These are phyloP conservation scores for Tychaedon coryphoeus DNA, from an alignment of 2,113 vertebrate genomes.

Conservation along the genomic window DNA sequence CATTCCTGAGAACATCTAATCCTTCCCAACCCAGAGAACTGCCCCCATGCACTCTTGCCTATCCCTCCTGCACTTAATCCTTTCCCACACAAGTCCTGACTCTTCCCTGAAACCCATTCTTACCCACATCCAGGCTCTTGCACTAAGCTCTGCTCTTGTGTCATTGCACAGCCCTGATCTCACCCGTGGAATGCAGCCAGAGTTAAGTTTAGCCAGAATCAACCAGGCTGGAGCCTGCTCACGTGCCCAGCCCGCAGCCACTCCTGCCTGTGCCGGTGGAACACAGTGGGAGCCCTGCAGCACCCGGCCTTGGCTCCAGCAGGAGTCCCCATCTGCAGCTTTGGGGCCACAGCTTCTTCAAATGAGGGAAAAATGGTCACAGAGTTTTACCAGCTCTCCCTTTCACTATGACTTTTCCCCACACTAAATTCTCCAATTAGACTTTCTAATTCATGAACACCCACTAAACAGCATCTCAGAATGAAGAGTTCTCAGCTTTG, in stretches of 20 bases:
- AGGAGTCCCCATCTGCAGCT: neutral
- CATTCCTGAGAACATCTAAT: accelerated
- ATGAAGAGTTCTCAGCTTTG: neutral
- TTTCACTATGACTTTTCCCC: neutral
- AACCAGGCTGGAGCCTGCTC: neutral
- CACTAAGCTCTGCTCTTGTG: neutral
- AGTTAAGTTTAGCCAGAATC: slow-evolving; percentile 10
- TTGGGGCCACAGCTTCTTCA: neutral
- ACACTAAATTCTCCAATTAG: neutral
- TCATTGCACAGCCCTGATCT: neutral
- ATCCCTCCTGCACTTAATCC: neutral
- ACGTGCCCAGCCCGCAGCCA: neutral
- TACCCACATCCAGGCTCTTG: neutral
- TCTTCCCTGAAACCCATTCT: neutral
- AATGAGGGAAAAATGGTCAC: neutral
- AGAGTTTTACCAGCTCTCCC: neutral
- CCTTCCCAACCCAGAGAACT: neutral
- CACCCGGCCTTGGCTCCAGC: neutral
- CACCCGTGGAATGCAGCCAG: neutral
- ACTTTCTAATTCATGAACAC: neutral
- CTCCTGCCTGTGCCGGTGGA: neutral
- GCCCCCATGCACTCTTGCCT: neutral
- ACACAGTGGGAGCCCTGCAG: neutral
- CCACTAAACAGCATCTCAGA: neutral
- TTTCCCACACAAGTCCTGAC: neutral